These are phyloP conservation scores for Psettodes erumei DNA, from an alignment of 2,113 vertebrate species.

Conservation along the genomic window DNA sequence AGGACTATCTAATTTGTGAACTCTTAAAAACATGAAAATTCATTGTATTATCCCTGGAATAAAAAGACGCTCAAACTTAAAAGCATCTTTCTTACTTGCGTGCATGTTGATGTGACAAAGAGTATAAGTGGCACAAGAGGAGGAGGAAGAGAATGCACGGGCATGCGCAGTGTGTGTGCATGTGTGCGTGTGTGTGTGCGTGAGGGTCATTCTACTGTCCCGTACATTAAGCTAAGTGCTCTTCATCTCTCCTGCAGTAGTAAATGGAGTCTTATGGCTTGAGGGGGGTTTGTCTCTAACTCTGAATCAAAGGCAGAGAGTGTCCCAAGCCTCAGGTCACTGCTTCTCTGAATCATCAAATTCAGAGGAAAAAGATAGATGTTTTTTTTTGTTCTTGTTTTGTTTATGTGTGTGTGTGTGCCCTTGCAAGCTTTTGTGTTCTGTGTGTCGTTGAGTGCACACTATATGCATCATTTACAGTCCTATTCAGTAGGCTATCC, in stretches of 20 bases:
- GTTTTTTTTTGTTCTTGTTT: conserved; percentile 29
- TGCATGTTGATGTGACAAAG: conserved; percentile 27
- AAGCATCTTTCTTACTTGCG: conserved; percentile 12
- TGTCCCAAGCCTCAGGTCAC: conserved; percentile 67
- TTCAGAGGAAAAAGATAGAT: conserved; percentile 65
- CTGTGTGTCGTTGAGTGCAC: conserved; percentile 7
- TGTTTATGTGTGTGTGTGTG: conserved; percentile 15
- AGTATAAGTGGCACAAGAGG: not conserved
- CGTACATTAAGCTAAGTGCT: conserved; percentile 86
- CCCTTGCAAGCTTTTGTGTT: conserved; percentile 22
- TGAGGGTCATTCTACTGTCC: conserved; percentile 66
- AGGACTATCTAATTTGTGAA: conserved; percentile 2
- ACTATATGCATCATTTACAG: conserved; percentile 42
- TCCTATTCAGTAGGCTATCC: conserved; percentile 15
- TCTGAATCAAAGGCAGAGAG: conserved; percentile 71
- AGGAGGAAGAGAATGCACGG: not conserved
- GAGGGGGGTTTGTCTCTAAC: conserved; percentile 57
- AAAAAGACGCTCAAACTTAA: conserved; percentile 5
- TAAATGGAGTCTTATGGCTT: conserved; percentile 77
- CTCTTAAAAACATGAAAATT: not conserved
- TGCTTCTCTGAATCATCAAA: conserved; percentile 74
- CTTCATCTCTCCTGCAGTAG: conserved; percentile 74
- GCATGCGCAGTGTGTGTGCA: conserved; percentile 28
- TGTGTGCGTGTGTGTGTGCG: conserved; percentile 17
- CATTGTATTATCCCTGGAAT: conserved; percentile 14